Base-by-base conservation (phyloP, 1,140 invertebrate genomes). In the Lepidurus apus region DNA sequence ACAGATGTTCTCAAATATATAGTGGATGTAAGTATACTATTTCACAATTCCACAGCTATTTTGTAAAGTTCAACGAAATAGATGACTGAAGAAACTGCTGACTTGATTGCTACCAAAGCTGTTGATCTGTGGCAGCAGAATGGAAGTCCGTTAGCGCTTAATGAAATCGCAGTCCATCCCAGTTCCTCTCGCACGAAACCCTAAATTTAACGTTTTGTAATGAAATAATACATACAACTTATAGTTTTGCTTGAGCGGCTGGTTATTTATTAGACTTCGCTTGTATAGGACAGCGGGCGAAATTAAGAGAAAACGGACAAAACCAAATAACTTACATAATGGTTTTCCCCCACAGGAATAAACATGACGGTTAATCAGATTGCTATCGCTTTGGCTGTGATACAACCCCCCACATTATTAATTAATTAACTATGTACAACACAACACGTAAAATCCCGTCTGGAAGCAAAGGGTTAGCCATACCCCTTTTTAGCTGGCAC, bases 41-140 rank as follows among this genome's bases (percentile, higher is more conserved):
- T 65, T 21, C 42, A n/a, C 42, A 34, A 42, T 80, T 81, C 45
- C 74, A 79, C 75, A 77, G 42, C 78, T 79, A 77, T 43, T 80
- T 74, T 43, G 45, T 17, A 43, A 45, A 75, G 9, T 78, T 45
- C 21, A 24, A 42, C 10, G 34, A 76, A 13, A 73, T 82, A 94
- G 92, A 89, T 93, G 80, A 89, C 91, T 42, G 91, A 93, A 84
- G 91, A 93, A 85, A 90, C 88, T 82, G 88, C 88, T 21, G 92
- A 93, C 84, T 87, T 91, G 9, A 90, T 93, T 80, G 91, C 91
- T 3, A 93, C 91, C 81, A 92, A 93, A 86, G 90, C 92, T 11
- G 90, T 93, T 44, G 92, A 93, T 82, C 85, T 91, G 80, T 93
- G 92, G 91, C 91, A 92, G 82, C 88, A 91, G 82, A 85, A 87